A percentile compares a stretch with the other conserved stretches of the same genome.
Evolutionary conservation across 2,888 invertebrate species (phyloP).

Genomic region (Acanthosepion pharaonis): DNA sequence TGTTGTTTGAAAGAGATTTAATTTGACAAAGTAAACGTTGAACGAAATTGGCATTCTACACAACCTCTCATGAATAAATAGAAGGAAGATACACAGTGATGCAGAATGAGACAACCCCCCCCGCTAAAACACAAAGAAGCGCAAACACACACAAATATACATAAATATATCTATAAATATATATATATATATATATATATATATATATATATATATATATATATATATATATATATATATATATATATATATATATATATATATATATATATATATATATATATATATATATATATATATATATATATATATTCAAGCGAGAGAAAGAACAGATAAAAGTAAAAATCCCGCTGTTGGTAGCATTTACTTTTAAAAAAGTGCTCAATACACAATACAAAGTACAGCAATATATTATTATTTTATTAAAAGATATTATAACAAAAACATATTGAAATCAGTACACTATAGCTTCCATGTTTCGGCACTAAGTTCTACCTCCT

Average conservation of each 20-base stretch:
- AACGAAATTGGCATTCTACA: background rate
- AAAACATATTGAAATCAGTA: too few species aligned
- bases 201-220: background rate
- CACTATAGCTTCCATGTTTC: too few species aligned
- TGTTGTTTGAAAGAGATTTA: background rate
- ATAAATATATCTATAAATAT: background rate
- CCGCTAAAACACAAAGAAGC: too few species aligned
- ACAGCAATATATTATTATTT: too few species aligned
- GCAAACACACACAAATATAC: background rate
- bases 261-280: conserved; percentile 37
- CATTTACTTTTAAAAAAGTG: too few species aligned
- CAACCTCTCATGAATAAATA: background rate
- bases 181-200: conserved; percentile 37
- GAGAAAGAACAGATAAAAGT: too few species aligned
- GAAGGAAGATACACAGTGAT: background rate
- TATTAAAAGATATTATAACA: too few species aligned
- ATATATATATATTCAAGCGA: too few species aligned
- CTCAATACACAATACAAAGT: too few species aligned
- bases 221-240: background rate
- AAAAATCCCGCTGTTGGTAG: too few species aligned
- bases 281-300: background rate
- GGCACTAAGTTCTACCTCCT: too few species aligned
- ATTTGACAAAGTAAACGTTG: conserved; percentile 6
- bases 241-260: conserved; percentile 1
- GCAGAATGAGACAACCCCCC: background rate